Base-by-base conservation (phyloP, 2,113 vertebrate genomes). In the Varanus salvator region DNA sequence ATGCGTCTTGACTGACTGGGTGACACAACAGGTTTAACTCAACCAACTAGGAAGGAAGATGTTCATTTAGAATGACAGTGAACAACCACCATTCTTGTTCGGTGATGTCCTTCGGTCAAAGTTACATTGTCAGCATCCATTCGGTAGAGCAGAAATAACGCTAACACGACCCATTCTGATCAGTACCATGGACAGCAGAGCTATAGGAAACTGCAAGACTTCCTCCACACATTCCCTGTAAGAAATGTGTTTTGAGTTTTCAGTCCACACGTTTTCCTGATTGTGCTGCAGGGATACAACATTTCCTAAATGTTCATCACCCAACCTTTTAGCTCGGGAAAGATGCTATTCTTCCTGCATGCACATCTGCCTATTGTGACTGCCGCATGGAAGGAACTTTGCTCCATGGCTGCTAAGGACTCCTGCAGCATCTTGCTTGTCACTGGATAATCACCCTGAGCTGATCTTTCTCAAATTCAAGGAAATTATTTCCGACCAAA, bases 31-130 rank as follows among this genome's bases (percentile, higher is more conserved):
- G 71, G 0, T 69, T 85, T 80, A 90, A 17, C 1, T 82, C 54
- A 90, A 25, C 74, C 1, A 50, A 38, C 76, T 48, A n/a, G 81
- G 0, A 44, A 74, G 7, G 52, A 29, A 14, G 7, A 38, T 87
- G 4, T 52, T 1, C 0, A 3, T 60, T 84, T 78, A 25, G 38
- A 84, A 0, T 0, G 31, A 85, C n/a, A 68, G 84, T 0, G 0
- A 0, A 0, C 0, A 0, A 31, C n/a, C 48, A 75, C 84, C 64
- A 78, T 87, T 84, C 50, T 71, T 38, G 48, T 66, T 83, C 3
- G 1, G 57, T 1, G 0, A 6, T 25, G 0, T 14, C 0, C 1
- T 14, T 2, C 75, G 0, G 0, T 14, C 7, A 66, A 0, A 0
- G 31, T 87, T 25, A 12, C 34, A 1, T 54, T 21, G 77, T 64